Percentiles rank a stretch among this genome's conserved stretches.
Conservation (phyloP, 1,140 invertebrate species). For the Penaeus vannamei region DNA sequence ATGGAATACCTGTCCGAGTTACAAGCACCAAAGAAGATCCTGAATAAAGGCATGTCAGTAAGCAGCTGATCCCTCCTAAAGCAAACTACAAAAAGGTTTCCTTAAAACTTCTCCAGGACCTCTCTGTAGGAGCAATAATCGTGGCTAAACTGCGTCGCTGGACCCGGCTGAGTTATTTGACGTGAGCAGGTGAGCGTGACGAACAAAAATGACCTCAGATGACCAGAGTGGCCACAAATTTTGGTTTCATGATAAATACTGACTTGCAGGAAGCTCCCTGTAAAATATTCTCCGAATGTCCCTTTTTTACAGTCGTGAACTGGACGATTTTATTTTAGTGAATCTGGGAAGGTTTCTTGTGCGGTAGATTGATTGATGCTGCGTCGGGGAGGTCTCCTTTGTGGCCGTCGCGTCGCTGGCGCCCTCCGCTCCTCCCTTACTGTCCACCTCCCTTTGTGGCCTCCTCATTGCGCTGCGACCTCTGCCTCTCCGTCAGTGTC, state of each 20-base stretch:
- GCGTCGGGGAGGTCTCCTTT: too few relatives aligned
- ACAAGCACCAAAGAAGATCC: too few relatives aligned
- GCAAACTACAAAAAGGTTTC: slow-evolving; percentile 2
- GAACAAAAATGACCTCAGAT: slow-evolving; percentile 64
- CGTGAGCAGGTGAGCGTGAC: slow-evolving; percentile 61
- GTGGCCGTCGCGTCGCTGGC: too few relatives aligned
- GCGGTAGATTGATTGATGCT: too few relatives aligned
- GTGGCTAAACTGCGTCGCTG: slow-evolving; percentile 52
- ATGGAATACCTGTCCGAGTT: too few relatives aligned
- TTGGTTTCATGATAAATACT: slow-evolving; percentile 62
- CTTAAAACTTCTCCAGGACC: slow-evolving; percentile 33
- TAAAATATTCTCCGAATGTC: slow-evolving; percentile 44
- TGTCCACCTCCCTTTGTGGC: too few relatives aligned
- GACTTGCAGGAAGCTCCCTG: slow-evolving; percentile 60
- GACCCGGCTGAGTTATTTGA: slow-evolving; percentile 56
- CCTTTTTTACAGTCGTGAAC: slow-evolving; percentile 8
- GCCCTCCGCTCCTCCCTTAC: too few relatives aligned
- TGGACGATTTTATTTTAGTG: slow-evolving; percentile 27
- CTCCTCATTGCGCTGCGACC: too few relatives aligned
- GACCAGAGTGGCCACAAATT: slow-evolving; percentile 62
- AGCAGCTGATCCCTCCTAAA: too few relatives aligned
- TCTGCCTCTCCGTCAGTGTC: too few relatives aligned
- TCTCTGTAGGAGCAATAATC: not conserved
- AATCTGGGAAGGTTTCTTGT: too few relatives aligned
- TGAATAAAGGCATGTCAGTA: too few relatives aligned